These are phyloP conservation scores for Machimus atricapillus DNA, from an alignment of 2,888 invertebrate species.

Conservation along the genomic window DNA sequence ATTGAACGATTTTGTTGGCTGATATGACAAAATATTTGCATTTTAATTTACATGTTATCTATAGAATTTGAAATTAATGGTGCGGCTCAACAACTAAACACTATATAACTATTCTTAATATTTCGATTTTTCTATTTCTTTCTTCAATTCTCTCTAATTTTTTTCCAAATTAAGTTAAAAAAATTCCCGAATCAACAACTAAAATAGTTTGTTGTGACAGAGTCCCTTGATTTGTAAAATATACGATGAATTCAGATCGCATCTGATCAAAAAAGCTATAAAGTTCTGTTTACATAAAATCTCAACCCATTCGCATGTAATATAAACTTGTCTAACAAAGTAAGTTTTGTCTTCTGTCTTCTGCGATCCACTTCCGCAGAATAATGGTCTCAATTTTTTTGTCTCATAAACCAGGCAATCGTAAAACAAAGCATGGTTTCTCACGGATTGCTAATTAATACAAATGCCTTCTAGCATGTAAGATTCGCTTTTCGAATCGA, in stretches of 20 bases:
- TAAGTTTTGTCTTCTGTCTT: neutral
- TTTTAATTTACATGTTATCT: too few species aligned
- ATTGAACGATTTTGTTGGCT: too few species aligned
- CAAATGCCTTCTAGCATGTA: neutral
- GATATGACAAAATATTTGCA: too few species aligned
- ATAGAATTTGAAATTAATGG: too few species aligned
- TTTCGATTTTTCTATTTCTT: too few species aligned
- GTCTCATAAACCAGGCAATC: neutral
- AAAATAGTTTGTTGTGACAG: neutral
- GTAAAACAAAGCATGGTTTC: neutral
- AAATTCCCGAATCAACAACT: neutral
- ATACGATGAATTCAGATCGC: neutral
- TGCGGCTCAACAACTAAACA: too few species aligned
- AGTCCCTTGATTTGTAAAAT: neutral
- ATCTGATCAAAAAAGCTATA: neutral
- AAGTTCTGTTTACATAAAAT: neutral
- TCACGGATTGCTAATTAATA: neutral
- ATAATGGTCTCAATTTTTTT: neutral
- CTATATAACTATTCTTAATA: too few species aligned
- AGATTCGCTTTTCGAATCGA: neutral
- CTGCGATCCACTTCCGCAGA: neutral
- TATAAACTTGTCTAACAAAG: neutral
- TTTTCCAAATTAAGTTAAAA: neutral
- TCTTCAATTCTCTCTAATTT: neutral
- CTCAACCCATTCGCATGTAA: neutral